A percentile compares a stretch with the other conserved stretches of the same genome.
Evolutionary conservation across 2,888 invertebrate species (phyloP).

Genomic region (Dinocampus coccinellae): DNA sequence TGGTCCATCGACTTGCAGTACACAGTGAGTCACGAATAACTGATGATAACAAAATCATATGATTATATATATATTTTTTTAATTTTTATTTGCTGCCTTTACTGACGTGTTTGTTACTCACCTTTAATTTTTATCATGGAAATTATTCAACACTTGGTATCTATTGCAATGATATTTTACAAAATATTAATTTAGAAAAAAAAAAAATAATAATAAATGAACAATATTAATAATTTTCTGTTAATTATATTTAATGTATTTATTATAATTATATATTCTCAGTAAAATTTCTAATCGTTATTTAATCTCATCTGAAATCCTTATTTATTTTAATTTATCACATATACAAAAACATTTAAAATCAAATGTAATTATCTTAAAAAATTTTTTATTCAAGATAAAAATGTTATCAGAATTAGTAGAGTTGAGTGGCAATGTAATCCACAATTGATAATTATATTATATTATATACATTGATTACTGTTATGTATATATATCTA

Average conservation of each 20-base stretch:
- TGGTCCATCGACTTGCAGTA: not conserved
- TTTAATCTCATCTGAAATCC: not conserved
- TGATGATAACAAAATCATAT: slow-evolving; percentile 38
- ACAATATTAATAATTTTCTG: slow-evolving; percentile 5
- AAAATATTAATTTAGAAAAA: not conserved
- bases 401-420: slow-evolving; percentile 6
- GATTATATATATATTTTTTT: slow-evolving; percentile 29
- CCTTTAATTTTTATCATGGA: not conserved
- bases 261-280: not conserved
- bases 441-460: not conserved
- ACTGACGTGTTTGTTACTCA: slow-evolving; percentile 11
- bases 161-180: slow-evolving; percentile 29
- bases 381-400: not conserved
- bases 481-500: slow-evolving; percentile 27
- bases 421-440: not conserved
- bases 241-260: slow-evolving; percentile 15
- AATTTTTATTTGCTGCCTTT: slow-evolving; percentile 18
- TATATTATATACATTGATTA: not conserved
- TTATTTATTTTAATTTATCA: slow-evolving; percentile 1
- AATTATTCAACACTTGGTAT: too few species aligned
- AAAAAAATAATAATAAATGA: too few species aligned
- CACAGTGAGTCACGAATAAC: slow-evolving; percentile 51
- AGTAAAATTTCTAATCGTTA: not conserved
- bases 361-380: not conserved
- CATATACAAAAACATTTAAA: slow-evolving; percentile 8